These are phyloP conservation scores for Chloropsis cyanopogon DNA, from an alignment of 2,113 vertebrate genomes.

Conservation along the genomic window DNA sequence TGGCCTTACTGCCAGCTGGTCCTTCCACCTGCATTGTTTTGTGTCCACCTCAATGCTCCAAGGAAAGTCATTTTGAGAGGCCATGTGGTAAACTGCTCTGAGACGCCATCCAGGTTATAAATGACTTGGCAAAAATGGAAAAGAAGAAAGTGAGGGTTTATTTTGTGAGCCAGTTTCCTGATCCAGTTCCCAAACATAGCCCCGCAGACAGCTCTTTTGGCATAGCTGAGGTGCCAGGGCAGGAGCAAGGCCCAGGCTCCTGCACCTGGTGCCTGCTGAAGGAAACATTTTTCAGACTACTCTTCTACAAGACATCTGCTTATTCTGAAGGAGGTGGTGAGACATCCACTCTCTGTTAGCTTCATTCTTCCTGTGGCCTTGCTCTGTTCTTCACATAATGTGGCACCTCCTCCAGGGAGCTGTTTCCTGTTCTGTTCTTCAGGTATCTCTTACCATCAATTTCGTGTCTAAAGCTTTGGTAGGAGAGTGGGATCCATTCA, in stretches of 20 bases:
- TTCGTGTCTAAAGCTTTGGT: background rate
- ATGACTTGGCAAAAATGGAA: background rate
- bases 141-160: background rate
- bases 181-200: background rate
- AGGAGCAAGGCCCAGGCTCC: background rate
- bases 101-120: background rate
- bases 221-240: background rate
- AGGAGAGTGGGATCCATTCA: background rate
- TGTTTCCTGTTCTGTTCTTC: background rate
- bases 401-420: background rate
- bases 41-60: background rate
- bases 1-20: background rate
- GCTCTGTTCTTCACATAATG: background rate
- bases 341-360: background rate
- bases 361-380: background rate
- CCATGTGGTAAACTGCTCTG: background rate
- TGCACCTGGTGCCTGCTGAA: background rate
- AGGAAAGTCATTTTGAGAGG: background rate
- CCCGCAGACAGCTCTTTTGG: background rate
- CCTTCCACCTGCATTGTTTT: background rate
- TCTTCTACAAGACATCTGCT: background rate
- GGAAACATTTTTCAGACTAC: background rate
- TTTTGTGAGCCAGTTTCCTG: background rate
- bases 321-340: background rate
- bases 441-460: background rate